A percentile compares a stretch with the other conserved stretches of the same genome.
Conservation (phyloP, 2,888 invertebrate species). For the Imbricaverruca yamaguchii region DNA sequence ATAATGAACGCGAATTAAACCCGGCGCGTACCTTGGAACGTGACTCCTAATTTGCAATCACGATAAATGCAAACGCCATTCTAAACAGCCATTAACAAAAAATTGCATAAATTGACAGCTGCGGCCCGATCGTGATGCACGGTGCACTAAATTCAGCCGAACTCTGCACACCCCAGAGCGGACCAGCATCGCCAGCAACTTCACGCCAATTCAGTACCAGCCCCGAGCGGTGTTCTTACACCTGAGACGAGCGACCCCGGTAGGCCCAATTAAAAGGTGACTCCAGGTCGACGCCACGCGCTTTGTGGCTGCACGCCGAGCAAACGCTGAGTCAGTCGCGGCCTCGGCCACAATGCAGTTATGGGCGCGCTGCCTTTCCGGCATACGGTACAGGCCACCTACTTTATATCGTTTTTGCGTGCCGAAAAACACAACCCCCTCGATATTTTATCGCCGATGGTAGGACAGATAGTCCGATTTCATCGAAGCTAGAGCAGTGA, state of each 20-base stretch:
- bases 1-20: not conserved
- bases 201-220: not conserved
- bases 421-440: not conserved
- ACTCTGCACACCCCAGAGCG: not conserved
- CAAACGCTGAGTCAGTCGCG: not conserved
- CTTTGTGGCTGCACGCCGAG: not conserved
- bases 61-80: not conserved
- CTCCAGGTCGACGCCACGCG: not conserved
- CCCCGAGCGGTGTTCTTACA: not conserved
- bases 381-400: not conserved
- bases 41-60: not conserved
- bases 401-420: not conserved
- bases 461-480: not conserved
- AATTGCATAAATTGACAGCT: constrained; percentile 3
- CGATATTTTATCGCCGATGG: constrained; percentile 20
- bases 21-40: not conserved
- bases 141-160: not conserved
- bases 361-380: not conserved
- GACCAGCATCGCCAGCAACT: too few relatives aligned
- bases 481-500: constrained; percentile 19
- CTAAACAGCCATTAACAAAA: not conserved
- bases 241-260: not conserved
- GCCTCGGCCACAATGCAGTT: not conserved
- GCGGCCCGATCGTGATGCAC: not conserved
- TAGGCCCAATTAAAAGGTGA: not conserved